Evolutionary conservation across 2,113 vertebrate genomes (phyloP).

Genomic region (Gallinago jamesoni): DNA sequence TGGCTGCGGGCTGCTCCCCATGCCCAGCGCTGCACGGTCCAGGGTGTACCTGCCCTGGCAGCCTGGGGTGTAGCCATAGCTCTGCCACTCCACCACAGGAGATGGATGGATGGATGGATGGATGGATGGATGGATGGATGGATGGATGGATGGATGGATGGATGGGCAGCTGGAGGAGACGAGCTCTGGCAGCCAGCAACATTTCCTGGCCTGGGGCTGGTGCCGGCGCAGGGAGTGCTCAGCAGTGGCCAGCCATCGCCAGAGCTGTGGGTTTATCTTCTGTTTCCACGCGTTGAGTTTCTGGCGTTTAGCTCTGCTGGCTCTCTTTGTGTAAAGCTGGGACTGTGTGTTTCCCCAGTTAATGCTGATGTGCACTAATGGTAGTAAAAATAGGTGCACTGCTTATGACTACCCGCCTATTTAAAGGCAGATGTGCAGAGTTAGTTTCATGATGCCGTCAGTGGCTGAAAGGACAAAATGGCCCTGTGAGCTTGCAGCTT

Average conservation of each 20-base stretch:
- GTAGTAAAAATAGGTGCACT: background rate
- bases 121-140: too few relatives aligned
- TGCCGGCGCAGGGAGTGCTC: background rate
- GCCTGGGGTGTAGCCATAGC: background rate
- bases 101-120: background rate
- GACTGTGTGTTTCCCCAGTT: background rate
- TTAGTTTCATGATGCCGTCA: background rate
- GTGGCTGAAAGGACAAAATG: background rate
- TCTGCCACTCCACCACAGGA: accelerated
- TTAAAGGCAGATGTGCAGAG: background rate
- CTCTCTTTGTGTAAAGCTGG: background rate
- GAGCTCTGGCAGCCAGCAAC: accelerated
- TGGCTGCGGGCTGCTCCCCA: background rate
- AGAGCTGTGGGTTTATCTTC: background rate
- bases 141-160: too few relatives aligned
- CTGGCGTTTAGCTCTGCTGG: background rate
- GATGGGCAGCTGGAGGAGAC: background rate
- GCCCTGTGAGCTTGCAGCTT: background rate
- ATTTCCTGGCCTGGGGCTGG: background rate
- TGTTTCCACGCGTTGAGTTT: background rate
- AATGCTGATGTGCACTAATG: accelerated
- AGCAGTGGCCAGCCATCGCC: background rate
- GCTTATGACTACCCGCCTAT: background rate
- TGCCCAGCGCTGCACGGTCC: background rate
- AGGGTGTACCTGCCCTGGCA: background rate